Conservation (phyloP, 2,797 vertebrate genomes). For the Poeciliopsis infans region DNA sequence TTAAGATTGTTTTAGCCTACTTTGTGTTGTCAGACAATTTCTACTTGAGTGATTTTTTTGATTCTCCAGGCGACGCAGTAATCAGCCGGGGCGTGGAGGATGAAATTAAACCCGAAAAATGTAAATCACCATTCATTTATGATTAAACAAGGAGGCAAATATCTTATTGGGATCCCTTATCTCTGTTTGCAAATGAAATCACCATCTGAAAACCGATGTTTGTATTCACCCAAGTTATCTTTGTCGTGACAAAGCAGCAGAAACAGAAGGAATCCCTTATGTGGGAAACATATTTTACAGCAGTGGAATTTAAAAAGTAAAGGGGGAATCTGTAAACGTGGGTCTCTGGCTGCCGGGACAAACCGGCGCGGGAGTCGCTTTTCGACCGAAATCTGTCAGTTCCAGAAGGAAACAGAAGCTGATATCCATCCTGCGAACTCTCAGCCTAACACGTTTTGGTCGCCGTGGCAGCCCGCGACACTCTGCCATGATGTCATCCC, state of each 20-base stretch:
- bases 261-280: not conserved
- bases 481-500: constrained; percentile 70
- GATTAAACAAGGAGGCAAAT: not conserved
- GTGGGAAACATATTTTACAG: not conserved
- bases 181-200: not conserved
- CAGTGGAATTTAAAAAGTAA: not conserved
- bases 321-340: not conserved
- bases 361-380: constrained; percentile 14
- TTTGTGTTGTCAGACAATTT: not conserved
- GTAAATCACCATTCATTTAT: not conserved
- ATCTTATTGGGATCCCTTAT: not conserved
- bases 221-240: not conserved
- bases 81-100: not conserved
- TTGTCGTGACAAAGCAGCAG: not conserved
- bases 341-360: constrained; percentile 14
- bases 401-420: constrained; percentile 7
- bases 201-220: not conserved
- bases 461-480: constrained; percentile 33
- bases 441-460: constrained; percentile 41
- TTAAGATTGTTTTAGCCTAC: not conserved
- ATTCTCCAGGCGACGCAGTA: not conserved
- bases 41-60: not conserved
- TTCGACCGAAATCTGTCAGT: constrained; percentile 25
- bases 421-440: constrained; percentile 36
- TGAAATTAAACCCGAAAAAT: not conserved